phyloP scores from a whole-genome alignment of 1,140 invertebrate genomes.

The Bemisia tabaci region DNA sequence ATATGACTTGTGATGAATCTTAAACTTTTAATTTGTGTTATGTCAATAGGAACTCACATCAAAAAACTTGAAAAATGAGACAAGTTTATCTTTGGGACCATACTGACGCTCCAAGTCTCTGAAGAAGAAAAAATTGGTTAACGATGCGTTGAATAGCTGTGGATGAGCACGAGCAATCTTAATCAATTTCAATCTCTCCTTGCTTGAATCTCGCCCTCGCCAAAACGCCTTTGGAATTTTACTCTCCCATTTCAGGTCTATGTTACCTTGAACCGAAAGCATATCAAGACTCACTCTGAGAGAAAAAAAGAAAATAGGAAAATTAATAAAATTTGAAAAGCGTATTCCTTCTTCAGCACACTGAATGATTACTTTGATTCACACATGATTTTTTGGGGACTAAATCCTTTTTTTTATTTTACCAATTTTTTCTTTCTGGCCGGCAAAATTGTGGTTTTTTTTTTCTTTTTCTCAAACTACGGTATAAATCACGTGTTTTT shows the following conservation, averaged over 20 bases:
- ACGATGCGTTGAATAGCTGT: conserved; percentile 73
- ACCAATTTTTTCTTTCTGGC: no score
- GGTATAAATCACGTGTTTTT: no score
- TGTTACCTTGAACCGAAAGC: conserved; percentile 73
- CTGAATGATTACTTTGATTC: no score
- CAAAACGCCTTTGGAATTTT: conserved; percentile 73
- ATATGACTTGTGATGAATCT: no score
- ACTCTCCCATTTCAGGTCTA: conserved; percentile 52
- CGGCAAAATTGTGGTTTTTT: no score
- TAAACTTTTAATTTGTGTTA: no score
- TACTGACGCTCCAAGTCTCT: conserved; percentile 68
- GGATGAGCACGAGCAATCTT: conserved; percentile 61
- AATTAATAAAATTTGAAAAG: conserved; percentile 2
- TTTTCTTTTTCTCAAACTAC: no score
- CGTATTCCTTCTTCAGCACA: no score
- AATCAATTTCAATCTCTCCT: conserved; percentile 68
- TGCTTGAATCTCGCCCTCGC: conserved; percentile 78
- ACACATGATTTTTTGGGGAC: no score
- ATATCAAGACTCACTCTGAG: conserved; percentile 75
- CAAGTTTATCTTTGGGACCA: conserved; percentile 65
- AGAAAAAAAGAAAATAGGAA: conserved; percentile 19
- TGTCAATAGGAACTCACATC: conserved; percentile 61
- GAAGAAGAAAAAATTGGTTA: conserved; percentile 97
- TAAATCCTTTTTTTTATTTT: no score
- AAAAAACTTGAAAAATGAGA: conserved; percentile 92